Conservation (phyloP, 2,888 invertebrate genomes). For the Balanococcus diminutus region DNA sequence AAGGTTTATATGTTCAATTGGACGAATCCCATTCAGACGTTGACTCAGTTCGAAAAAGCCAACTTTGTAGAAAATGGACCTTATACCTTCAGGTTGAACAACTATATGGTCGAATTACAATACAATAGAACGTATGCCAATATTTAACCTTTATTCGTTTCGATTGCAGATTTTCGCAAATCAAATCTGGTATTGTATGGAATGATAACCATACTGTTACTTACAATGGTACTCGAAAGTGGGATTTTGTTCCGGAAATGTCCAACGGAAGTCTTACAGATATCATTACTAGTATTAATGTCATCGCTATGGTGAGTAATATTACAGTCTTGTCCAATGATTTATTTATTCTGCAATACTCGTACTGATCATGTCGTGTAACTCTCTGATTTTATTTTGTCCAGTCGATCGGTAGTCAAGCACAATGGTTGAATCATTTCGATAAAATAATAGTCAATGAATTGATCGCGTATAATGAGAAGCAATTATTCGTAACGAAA, state of each 20-base stretch:
- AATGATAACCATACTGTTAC: slow-evolving; percentile 75
- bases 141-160: background rate
- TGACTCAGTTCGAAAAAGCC: slow-evolving; percentile 59
- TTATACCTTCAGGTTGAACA: slow-evolving; percentile 60
- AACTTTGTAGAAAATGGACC: slow-evolving; percentile 60
- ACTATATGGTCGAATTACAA: slow-evolving; percentile 9
- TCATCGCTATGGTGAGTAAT: slow-evolving; percentile 73
- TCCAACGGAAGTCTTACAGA: slow-evolving; percentile 75
- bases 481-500: slow-evolving; percentile 68
- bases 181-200: slow-evolving; percentile 62
- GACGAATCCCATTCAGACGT: slow-evolving; percentile 60
- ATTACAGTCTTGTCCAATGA: background rate
- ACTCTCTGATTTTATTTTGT: too few relatives aligned
- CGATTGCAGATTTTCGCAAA: slow-evolving; percentile 1
- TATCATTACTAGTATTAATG: slow-evolving; percentile 75
- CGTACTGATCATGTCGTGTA: background rate
- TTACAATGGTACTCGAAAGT: slow-evolving; percentile 75
- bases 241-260: slow-evolving; percentile 73
- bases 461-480: slow-evolving; percentile 23
- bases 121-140: background rate
- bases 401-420: background rate
- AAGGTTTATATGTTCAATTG: slow-evolving; percentile 62
- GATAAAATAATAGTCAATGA: background rate
- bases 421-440: background rate
- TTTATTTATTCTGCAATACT: background rate